Base-by-base conservation (phyloP, 1,140 invertebrate species). In the Uloborus diversus region DNA sequence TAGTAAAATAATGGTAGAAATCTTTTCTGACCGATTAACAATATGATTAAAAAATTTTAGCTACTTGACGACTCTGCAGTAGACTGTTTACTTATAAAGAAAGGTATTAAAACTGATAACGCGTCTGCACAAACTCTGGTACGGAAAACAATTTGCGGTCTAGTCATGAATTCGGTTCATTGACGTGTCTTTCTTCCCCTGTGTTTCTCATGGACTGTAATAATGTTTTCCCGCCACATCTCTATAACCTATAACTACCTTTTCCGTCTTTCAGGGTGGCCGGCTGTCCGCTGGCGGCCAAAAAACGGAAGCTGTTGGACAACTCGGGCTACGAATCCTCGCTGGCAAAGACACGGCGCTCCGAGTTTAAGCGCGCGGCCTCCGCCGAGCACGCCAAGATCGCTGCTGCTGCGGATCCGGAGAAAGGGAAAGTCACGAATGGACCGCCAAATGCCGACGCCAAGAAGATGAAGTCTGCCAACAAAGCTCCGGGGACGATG, bases 271-370 rank as follows among this genome's bases (percentile, higher is more conserved):
- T 20, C 76, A 85, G 85, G 57, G 65, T 84, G 37, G 76, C 82
- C 53, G 81, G 82, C 7, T 85, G 85, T 81, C 85, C 85, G 35
- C 57, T 85, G 47, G 84, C 84, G 61, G 84, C 84, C 27, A 83
- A 82, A 30, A 84, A 84, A 53, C 56, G 81, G 25, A 81, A 79
- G 59, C 57, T 70, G 28, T 25, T 65, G 35, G 76, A 79, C 64
- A 79, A 20, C 28, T 69, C 62, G 81, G 30, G 57, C 49, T 14
- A 71, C 51, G 80, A 81, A 71, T 70, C 25, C 53, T 59, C 68
- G 33, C 32, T 57, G 53, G 51, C 62, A 23, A 81, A 70, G 68
- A 81, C 81, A 42, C 28, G 59, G 20, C 23, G 78, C 27, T 65
- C 70, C 17, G 71, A 82, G 11, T 56, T 68, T 23, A 76, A 68